These are phyloP conservation scores for Chesias legatella DNA, from an alignment of 2,888 invertebrate genomes.

Conservation along the genomic window DNA sequence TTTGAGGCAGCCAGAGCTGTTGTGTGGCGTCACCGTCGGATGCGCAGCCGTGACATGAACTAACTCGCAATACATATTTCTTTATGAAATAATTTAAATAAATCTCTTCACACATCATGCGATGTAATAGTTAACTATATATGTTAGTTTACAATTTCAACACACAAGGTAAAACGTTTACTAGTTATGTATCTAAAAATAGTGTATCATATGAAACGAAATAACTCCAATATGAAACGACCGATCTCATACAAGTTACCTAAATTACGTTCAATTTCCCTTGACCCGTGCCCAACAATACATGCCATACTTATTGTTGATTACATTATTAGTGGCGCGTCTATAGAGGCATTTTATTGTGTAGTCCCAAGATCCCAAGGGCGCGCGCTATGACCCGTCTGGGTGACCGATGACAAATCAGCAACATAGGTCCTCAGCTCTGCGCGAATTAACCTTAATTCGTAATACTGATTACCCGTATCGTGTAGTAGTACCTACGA, in stretches of 20 bases:
- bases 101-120: no score
- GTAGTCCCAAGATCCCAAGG: constrained; percentile 10
- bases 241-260: constrained; percentile 10
- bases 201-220: background rate
- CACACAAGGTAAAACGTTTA: no score
- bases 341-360: no score
- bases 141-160: no score
- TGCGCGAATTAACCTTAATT: constrained; percentile 13
- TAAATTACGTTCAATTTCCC: constrained; percentile 8
- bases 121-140: no score
- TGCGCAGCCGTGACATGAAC: no score
- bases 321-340: background rate
- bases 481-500: no score
- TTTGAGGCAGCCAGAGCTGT: no score
- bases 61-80: no score
- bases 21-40: no score
- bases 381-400: constrained; percentile 4
- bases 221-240: constrained; percentile 4
- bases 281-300: constrained; percentile 10
- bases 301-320: constrained; percentile 6
- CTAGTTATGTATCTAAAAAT: no score
- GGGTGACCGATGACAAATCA: constrained; percentile 13
- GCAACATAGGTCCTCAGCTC: constrained; percentile 13
- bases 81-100: no score
- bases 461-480: constrained; percentile 8